A percentile compares a stretch with the other conserved stretches of the same genome.
phyloP scores from a whole-genome alignment of 2,113 vertebrate genomes.

The Labeo rohita region DNA sequence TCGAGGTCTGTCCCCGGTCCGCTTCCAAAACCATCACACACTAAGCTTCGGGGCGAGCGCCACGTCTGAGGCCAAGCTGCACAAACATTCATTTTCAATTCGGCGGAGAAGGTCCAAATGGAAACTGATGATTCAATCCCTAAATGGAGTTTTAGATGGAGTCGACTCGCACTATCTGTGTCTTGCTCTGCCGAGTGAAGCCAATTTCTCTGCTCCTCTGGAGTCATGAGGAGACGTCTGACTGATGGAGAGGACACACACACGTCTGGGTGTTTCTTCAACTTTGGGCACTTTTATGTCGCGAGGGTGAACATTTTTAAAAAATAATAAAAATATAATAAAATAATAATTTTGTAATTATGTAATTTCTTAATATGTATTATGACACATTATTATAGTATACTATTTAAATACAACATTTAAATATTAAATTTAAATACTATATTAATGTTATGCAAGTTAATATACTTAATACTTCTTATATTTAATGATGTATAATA shows the following conservation, averaged over 20 bases:
- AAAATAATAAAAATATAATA: background rate
- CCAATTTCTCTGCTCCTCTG: constrained; percentile 70
- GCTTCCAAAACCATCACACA: constrained; percentile 68
- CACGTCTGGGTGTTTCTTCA: background rate
- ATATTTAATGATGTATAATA: no score
- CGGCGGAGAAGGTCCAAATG: constrained; percentile 65
- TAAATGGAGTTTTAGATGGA: constrained; percentile 66
- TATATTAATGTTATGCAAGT: no score
- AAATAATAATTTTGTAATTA: no score
- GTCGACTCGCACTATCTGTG: constrained; percentile 62
- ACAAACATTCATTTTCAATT: constrained; percentile 71
- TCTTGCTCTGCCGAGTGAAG: constrained; percentile 69
- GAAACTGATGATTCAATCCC: constrained; percentile 74
- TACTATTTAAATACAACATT: no score
- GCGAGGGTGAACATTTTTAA: background rate
- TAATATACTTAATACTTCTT: no score
- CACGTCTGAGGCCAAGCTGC: constrained; percentile 64
- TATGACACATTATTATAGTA: no score
- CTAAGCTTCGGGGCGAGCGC: constrained; percentile 65
- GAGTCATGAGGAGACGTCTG: constrained; percentile 59
- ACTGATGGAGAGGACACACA: background rate
- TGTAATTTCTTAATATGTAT: no score
- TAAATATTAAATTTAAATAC: no score
- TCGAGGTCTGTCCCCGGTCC: constrained; percentile 73
- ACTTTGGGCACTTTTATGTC: background rate